These are phyloP conservation scores for Dioctria linearis DNA, from an alignment of 2,888 invertebrate species.

Conservation along the genomic window DNA sequence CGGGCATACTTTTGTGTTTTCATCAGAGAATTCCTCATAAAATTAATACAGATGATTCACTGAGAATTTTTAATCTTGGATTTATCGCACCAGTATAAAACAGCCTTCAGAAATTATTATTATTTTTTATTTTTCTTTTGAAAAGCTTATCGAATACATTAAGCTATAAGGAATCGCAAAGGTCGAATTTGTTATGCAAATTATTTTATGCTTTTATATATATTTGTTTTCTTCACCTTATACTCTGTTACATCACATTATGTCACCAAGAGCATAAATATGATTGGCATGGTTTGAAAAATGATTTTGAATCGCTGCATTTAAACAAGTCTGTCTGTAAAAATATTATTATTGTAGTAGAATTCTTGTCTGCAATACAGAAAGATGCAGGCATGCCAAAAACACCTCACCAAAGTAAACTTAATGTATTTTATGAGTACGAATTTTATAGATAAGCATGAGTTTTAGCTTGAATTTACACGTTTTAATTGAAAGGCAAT, in stretches of 20 bases:
- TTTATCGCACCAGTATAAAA: background rate
- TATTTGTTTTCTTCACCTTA: background rate
- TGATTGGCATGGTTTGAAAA: background rate
- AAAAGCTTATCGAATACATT: background rate
- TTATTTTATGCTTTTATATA: background rate
- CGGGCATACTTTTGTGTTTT: background rate
- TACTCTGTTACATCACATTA: slow-evolving; percentile 26
- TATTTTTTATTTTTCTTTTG: background rate
- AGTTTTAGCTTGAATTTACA: too few species aligned
- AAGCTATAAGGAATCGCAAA: background rate
- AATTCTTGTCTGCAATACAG: background rate
- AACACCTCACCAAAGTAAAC: background rate
- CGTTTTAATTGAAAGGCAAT: too few species aligned
- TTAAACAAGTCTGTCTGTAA: background rate
- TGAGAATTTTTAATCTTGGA: background rate
- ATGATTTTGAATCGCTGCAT: background rate
- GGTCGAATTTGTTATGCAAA: background rate
- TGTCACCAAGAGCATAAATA: slow-evolving; percentile 13
- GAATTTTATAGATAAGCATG: too few species aligned
- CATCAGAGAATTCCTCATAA: background rate
- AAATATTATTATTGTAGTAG: background rate
- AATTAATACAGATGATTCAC: background rate
- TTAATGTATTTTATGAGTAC: too few species aligned
- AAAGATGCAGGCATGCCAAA: background rate
- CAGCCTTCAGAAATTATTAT: background rate